Evolutionary conservation across 53 echinoderm and acorn worm genomes (phyloP).

Genomic region (Actinopyga echinites): DNA sequence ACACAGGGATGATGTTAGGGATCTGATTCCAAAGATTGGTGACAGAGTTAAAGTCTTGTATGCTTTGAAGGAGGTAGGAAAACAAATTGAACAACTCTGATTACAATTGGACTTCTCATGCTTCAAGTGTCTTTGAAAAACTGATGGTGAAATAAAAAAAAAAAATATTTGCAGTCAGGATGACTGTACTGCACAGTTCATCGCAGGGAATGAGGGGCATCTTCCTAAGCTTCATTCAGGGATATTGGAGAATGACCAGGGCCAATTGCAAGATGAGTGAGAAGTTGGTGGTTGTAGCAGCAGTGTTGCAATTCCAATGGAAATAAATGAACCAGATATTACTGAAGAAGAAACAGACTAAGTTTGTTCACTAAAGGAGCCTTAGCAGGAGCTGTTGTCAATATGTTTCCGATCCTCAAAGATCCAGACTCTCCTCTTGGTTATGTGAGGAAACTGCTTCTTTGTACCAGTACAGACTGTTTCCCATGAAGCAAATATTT

Average conservation of each 20-base stretch:
- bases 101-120: neutral
- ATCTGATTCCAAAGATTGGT: slow-evolving; percentile 34
- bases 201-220: too few relatives aligned
- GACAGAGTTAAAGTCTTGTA: slow-evolving; percentile 16
- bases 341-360: too few relatives aligned
- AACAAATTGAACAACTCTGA: neutral
- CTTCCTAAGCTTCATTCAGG: neutral
- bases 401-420: too few relatives aligned
- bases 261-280: too few relatives aligned
- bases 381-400: too few relatives aligned
- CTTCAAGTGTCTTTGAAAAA: slow-evolving; percentile 28
- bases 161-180: slow-evolving; percentile 8
- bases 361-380: neutral
- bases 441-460: too few relatives aligned
- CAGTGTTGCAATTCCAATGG: too few relatives aligned
- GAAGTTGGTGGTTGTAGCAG: too few relatives aligned
- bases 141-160: slow-evolving; percentile 1
- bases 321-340: too few relatives aligned
- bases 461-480: too few relatives aligned
- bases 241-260: neutral
- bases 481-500: too few relatives aligned
- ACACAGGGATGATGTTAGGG: neutral
- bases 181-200: slow-evolving; percentile 1
- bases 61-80: slow-evolving; percentile 24
- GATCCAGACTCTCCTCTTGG: too few relatives aligned